phyloP scores from a whole-genome alignment of 2,113 vertebrate genomes.

The Serranochromis macrocephalus region DNA sequence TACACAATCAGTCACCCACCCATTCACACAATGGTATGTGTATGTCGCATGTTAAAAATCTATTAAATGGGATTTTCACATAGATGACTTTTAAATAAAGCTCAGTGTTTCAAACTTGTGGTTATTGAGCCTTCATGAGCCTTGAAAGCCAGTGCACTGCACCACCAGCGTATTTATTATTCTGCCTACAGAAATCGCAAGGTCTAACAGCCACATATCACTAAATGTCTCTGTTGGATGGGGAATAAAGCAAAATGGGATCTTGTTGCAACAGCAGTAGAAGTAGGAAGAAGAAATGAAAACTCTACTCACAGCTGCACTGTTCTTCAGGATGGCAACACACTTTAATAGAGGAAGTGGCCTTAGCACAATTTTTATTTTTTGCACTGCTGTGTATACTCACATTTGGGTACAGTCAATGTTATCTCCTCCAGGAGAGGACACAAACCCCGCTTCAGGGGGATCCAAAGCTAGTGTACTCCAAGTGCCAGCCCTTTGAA shows the following conservation, averaged over 20 bases:
- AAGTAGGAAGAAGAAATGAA: constrained; percentile 1
- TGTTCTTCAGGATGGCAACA: neutral
- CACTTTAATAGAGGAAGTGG: neutral
- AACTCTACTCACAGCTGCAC: neutral
- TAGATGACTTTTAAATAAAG: constrained; percentile 51
- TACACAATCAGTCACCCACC: neutral
- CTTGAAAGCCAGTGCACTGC: neutral
- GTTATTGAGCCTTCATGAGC: neutral
- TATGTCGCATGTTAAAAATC: neutral
- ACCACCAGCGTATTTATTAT: neutral
- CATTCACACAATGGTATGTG: neutral
- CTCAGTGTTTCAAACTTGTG: neutral
- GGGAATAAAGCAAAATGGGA: neutral
- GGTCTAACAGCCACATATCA: neutral
- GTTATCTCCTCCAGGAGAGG: neutral
- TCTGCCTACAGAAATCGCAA: neutral
- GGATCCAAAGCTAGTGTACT: neutral
- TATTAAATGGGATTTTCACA: neutral
- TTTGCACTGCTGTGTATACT: neutral
- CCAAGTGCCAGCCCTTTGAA: neutral
- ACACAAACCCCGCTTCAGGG: neutral
- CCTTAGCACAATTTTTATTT: neutral
- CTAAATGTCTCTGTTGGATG: neutral
- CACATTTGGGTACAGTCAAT: neutral
- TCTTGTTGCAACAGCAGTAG: constrained; percentile 1